A percentile compares a stretch with the other conserved stretches of the same genome.
These are phyloP conservation scores for Hyles lineata DNA, from an alignment of 2,888 invertebrate genomes.

Conservation along the genomic window DNA sequence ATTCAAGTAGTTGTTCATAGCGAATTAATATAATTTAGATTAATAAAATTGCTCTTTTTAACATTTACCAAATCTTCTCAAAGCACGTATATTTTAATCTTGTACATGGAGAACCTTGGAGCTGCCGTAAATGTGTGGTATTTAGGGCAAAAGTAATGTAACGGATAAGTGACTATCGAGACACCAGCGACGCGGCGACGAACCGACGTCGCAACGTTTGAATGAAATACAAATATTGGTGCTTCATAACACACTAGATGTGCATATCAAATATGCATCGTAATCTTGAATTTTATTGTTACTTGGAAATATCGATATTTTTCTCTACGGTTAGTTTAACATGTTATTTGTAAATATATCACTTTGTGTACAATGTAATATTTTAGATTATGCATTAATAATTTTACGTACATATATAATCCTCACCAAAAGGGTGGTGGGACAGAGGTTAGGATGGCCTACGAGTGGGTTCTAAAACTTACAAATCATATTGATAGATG, in stretches of 20 bases:
- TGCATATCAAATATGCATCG: conserved; percentile 67
- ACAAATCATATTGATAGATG: conserved; percentile 38
- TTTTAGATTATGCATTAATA: conserved; percentile 55
- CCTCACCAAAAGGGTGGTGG: conserved; percentile 54
- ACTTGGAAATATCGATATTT: conserved; percentile 57
- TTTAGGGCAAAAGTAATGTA: conserved; percentile 5
- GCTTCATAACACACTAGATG: conserved; percentile 66
- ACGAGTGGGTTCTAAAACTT: conserved; percentile 42
- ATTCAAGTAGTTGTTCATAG: conserved; percentile 71
- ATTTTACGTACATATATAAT: conserved; percentile 47
- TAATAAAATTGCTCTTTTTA: conserved; percentile 63
- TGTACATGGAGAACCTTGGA: conserved; percentile 3
- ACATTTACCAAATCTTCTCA: conserved; percentile 78
- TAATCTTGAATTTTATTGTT: conserved; percentile 60
- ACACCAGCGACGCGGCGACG: not conserved
- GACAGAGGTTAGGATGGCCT: conserved; percentile 56
- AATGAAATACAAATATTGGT: conserved; percentile 59
- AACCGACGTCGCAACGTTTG: conserved; percentile 1
- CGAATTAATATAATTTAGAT: conserved; percentile 65
- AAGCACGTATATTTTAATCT: conserved; percentile 51
- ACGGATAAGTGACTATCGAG: not conserved
- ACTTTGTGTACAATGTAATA: conserved; percentile 66
- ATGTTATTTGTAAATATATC: conserved; percentile 66
- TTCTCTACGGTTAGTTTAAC: conserved; percentile 56
- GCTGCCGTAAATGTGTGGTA: not conserved